Evolutionary conservation across 2,888 invertebrate species (phyloP).

Genomic region (Formica aserva): DNA sequence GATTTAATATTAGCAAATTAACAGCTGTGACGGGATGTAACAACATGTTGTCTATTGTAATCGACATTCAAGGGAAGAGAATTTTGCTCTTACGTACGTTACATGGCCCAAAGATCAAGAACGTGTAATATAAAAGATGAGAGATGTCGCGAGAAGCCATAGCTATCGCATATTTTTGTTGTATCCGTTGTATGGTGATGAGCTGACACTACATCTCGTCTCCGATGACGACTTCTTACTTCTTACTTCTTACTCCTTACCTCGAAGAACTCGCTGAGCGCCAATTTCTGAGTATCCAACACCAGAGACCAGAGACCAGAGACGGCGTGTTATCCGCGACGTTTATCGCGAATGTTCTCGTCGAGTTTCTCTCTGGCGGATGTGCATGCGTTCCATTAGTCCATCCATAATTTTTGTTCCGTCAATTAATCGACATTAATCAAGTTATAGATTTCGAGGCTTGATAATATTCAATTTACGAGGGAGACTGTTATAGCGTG

Average conservation of each 20-base stretch:
- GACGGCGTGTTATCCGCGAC: slow-evolving; percentile 72
- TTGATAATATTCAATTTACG: background rate
- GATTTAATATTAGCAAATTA: background rate
- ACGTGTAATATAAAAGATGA: slow-evolving; percentile 64
- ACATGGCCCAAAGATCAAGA: slow-evolving; percentile 79
- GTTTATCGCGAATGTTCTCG: slow-evolving; percentile 60
- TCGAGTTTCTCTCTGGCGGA: background rate
- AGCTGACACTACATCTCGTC: slow-evolving; percentile 48
- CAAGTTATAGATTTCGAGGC: background rate
- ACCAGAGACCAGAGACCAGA: slow-evolving; percentile 77
- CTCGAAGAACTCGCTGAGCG: slow-evolving; percentile 80
- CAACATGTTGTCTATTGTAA: background rate
- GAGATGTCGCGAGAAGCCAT: slow-evolving; percentile 49
- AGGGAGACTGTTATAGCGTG: background rate
- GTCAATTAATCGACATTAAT: slow-evolving; percentile 2
- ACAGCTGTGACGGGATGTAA: background rate
- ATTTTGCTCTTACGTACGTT: slow-evolving; percentile 63
- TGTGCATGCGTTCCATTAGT: background rate
- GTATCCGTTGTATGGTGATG: slow-evolving; percentile 14
- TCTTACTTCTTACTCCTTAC: slow-evolving; percentile 71
- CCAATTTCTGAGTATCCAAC: slow-evolving; percentile 81
- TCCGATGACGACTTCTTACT: slow-evolving; percentile 58
- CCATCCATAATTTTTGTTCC: too few species aligned
- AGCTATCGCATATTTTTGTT: background rate
- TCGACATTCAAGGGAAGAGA: slow-evolving; percentile 61